These are phyloP conservation scores for Lerista edwardsae DNA, from an alignment of 2,797 vertebrate genomes.

Conservation along the genomic window DNA sequence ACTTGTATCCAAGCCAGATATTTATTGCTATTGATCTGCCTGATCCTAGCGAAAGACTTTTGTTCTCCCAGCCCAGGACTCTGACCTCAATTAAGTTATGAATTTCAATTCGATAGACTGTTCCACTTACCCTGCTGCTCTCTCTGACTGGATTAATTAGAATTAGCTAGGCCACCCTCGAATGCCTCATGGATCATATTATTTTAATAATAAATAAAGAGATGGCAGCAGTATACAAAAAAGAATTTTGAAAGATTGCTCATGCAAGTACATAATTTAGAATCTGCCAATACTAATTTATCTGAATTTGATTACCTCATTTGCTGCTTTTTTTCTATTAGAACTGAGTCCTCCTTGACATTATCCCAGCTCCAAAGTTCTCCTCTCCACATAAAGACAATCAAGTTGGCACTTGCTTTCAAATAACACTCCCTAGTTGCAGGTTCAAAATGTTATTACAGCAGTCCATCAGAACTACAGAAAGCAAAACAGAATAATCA, in stretches of 20 bases:
- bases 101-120: slow-evolving; percentile 99
- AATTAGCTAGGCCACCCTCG: slow-evolving; percentile 90
- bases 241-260: slow-evolving; percentile 84
- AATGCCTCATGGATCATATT: slow-evolving; percentile 92
- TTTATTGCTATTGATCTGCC: slow-evolving; percentile 99
- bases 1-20: slow-evolving; percentile 91
- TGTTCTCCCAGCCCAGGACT: slow-evolving; percentile 94
- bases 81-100: slow-evolving; percentile 99
- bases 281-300: slow-evolving; percentile 87
- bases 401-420: slow-evolving; percentile 53
- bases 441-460: slow-evolving; percentile 68
- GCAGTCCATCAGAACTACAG: slow-evolving; percentile 67
- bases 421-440: slow-evolving; percentile 23
- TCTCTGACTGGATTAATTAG: slow-evolving; percentile 95
- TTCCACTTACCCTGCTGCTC: slow-evolving; percentile 89
- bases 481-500: slow-evolving; percentile 68
- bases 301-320: slow-evolving; percentile 79
- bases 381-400: slow-evolving; percentile 70
- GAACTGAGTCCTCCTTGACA: slow-evolving; percentile 71
- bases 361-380: slow-evolving; percentile 74
- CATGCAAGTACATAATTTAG: slow-evolving; percentile 81
- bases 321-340: slow-evolving; percentile 79
- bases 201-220: slow-evolving; percentile 94
- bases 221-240: slow-evolving; percentile 75
- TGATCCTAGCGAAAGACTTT: slow-evolving; percentile 95